Conservation (phyloP, 2,888 invertebrate species). For the Chalcosyrphus nemorum region DNA sequence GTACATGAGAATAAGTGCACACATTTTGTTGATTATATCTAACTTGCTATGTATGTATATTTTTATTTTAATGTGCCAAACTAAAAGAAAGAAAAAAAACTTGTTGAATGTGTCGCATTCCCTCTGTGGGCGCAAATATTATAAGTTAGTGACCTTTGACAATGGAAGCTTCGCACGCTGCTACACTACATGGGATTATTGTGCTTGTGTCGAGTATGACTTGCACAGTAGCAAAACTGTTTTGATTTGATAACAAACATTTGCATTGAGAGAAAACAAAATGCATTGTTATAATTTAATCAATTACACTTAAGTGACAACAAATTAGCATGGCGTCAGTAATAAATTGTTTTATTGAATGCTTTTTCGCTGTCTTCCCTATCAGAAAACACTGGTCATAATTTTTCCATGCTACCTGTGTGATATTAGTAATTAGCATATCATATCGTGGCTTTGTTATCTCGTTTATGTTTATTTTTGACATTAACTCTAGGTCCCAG, state of each 20-base stretch:
- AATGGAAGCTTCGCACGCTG: slow-evolving; percentile 19
- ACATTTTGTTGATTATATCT: background rate
- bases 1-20: background rate
- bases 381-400: background rate
- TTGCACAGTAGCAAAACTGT: background rate
- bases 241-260: slow-evolving; percentile 3
- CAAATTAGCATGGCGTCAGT: slow-evolving; percentile 6
- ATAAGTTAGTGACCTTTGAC: slow-evolving; percentile 47
- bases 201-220: background rate
- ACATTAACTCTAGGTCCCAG: background rate
- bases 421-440: slow-evolving; percentile 16
- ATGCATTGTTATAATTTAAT: slow-evolving; percentile 40
- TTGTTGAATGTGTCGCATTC: slow-evolving; percentile 14
- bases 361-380: background rate
- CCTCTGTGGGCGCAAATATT: background rate
- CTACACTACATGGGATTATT: background rate
- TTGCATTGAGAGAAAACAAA: background rate
- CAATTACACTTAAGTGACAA: slow-evolving; percentile 23
- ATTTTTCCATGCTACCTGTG: background rate
- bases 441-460: slow-evolving; percentile 1
- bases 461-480: slow-evolving; percentile 3
- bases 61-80: background rate
- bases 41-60: no score
- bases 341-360: background rate
- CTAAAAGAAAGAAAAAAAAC: no score